Conservation (phyloP, 2,113 vertebrate genomes). For the Talpa occidentalis region DNA sequence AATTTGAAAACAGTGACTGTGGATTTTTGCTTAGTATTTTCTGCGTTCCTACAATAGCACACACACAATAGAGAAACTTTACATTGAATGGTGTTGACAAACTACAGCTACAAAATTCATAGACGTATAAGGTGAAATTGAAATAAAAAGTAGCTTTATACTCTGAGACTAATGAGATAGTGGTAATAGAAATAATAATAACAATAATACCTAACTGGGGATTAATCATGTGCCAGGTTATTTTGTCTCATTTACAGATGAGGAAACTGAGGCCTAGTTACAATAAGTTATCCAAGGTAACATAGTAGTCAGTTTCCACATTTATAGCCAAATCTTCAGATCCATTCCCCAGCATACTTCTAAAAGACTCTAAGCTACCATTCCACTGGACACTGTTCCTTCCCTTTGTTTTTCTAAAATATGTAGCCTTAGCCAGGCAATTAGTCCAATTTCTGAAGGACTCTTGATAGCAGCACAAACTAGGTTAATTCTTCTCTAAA, state of each 20-base stretch:
- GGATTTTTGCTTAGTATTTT: constrained; percentile 28
- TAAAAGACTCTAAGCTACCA: not conserved
- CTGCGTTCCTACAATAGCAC: not conserved
- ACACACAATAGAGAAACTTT: not conserved
- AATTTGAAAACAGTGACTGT: not conserved
- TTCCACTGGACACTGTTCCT: not conserved
- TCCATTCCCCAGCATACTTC: not conserved
- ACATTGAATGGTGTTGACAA: not conserved
- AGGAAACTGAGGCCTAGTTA: not conserved
- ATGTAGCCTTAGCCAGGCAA: not conserved
- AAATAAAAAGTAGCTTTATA: constrained; percentile 23
- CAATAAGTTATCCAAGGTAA: not conserved
- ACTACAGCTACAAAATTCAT: not conserved
- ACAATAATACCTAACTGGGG: not conserved
- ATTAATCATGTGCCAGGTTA: not conserved
- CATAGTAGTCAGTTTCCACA: not conserved
- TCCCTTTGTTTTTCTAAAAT: constrained; percentile 30
- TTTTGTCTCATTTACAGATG: not conserved
- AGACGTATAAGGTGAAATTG: not conserved
- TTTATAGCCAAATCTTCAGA: constrained; percentile 17
- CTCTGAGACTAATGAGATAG: not conserved
- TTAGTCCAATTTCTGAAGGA: not conserved
- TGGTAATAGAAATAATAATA: not conserved
- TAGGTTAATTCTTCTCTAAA: not conserved
- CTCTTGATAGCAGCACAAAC: not conserved